Base-by-base conservation (phyloP, 2,888 invertebrate species). In the Petrolisthes cinctipes region DNA sequence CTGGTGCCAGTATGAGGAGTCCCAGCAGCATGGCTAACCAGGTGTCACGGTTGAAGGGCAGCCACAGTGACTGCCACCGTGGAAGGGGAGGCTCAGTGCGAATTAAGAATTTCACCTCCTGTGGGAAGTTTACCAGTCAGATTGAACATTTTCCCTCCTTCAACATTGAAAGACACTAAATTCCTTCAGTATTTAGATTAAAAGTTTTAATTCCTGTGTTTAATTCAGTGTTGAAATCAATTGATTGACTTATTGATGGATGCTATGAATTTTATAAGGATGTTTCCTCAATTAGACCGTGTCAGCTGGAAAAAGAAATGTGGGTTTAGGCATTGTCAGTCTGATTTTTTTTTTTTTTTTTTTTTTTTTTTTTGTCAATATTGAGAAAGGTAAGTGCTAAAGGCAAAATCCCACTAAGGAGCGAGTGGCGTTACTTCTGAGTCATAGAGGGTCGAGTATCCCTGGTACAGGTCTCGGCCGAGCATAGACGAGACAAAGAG, bases 41-140 rank as follows among this genome's bases (percentile, higher is more conserved):
- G 9, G 82, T 76, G 17, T 37, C 68, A n/a, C 57, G 9, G 23
- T 76, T 80, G 82, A 79, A 89, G 37, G 89, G 89, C 61, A 84
- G 86, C 14, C 66, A 68, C 4, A 82, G 86, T 20, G 83, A 66
- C 71, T 85, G 81, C 89, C 89, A 89, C 53, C 84, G 75, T 4
- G 89, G 84, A 7, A 86, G 53, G 37, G 89, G 86, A 20, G 89
- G 81, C 9, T 83, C 86, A 11, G 53, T 82, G 11, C 89, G 54
- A n/a, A 68, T 82, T 78, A 89, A 20, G 57, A 89, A 85, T 23
- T 86, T 86, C 0, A 76, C 75, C 20, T 78, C 73, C 89, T 89
- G 82, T 11, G 56, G 9, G 11, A 23, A 61, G 61, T 1, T n/a
- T 17, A 37, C 37, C 37, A 37, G 37, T 37, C 37, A 37, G 37